Evolutionary conservation across 1,140 invertebrate genomes (phyloP).

Genomic region (Episyrphus balteatus): DNA sequence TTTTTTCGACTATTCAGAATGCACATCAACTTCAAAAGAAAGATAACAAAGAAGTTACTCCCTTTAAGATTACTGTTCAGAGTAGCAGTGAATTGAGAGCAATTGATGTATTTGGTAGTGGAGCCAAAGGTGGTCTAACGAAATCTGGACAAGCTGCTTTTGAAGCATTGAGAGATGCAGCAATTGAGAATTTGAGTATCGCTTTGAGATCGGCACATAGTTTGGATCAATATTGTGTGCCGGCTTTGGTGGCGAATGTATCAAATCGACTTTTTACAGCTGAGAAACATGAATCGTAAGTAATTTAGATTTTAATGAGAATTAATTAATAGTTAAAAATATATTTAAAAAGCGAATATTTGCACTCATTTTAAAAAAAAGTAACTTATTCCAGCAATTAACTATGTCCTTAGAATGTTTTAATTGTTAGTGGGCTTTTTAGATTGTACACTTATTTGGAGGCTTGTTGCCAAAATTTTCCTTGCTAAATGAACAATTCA

Average conservation of each 20-base stretch:
- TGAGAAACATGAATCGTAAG: slow-evolving; percentile 63
- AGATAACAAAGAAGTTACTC: slow-evolving; percentile 39
- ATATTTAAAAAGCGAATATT: not conserved
- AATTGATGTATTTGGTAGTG: slow-evolving; percentile 28
- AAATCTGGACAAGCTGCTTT: slow-evolving; percentile 53
- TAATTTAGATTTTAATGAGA: slow-evolving; percentile 19
- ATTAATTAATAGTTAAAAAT: not conserved
- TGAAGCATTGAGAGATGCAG: slow-evolving; percentile 80
- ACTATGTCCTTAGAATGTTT: too few relatives aligned
- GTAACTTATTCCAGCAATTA: too few relatives aligned
- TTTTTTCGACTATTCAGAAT: slow-evolving; percentile 52
- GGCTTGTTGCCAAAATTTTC: too few relatives aligned
- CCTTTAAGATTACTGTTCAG: slow-evolving; percentile 41
- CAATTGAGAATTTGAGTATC: slow-evolving; percentile 91
- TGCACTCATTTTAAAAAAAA: too few relatives aligned
- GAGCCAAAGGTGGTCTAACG: slow-evolving; percentile 17
- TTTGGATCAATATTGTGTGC: slow-evolving; percentile 82
- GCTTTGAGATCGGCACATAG: slow-evolving; percentile 80
- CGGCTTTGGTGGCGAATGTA: slow-evolving; percentile 86
- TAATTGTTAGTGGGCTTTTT: too few relatives aligned
- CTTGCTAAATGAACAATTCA: too few relatives aligned
- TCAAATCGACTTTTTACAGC: slow-evolving; percentile 90
- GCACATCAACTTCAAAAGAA: slow-evolving; percentile 40
- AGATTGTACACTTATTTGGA: too few relatives aligned
- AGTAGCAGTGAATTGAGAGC: slow-evolving; percentile 26